phyloP scores from a whole-genome alignment of 2,113 vertebrate genomes.

The Petrocephalus microphthalmus region DNA sequence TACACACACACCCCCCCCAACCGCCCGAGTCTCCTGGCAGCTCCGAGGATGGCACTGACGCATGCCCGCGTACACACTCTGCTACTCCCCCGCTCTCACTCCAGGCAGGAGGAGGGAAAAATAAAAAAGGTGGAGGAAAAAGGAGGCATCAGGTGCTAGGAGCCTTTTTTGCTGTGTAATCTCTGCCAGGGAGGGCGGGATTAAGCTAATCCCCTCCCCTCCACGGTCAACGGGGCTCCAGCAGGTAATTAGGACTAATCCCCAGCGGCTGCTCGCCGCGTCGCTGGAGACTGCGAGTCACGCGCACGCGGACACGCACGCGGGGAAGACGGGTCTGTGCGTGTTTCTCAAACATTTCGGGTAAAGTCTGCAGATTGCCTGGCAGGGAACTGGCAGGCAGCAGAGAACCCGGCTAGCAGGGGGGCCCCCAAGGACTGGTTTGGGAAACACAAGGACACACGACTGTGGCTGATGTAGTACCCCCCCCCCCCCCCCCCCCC shows the following conservation, averaged over 20 bases:
- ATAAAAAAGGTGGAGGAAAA: background rate
- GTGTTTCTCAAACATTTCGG: too few relatives aligned
- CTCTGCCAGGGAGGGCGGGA: conserved; percentile 28
- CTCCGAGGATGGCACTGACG: background rate
- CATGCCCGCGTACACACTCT: background rate
- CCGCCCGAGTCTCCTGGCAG: background rate
- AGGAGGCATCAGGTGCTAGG: conserved; percentile 25
- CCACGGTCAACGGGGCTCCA: conserved; percentile 32
- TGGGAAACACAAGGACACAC: background rate
- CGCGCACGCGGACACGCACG: background rate
- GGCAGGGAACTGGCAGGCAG: too few relatives aligned
- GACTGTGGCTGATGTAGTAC: background rate
- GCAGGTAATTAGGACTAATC: conserved; percentile 27
- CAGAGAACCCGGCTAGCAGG: too few relatives aligned
- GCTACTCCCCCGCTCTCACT: background rate
- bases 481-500: background rate
- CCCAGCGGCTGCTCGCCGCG: conserved; percentile 34
- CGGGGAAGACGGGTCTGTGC: background rate
- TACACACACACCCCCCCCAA: background rate
- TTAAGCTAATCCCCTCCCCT: conserved; percentile 49
- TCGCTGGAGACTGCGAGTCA: conserved; percentile 32
- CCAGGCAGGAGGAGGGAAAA: conserved; percentile 9
- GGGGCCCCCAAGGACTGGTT: background rate
- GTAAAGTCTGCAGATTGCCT: too few relatives aligned
- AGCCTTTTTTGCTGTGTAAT: conserved; percentile 39